These are phyloP conservation scores for Brachymystax lenok DNA, from an alignment of 2,797 vertebrate genomes.

Conservation along the genomic window DNA sequence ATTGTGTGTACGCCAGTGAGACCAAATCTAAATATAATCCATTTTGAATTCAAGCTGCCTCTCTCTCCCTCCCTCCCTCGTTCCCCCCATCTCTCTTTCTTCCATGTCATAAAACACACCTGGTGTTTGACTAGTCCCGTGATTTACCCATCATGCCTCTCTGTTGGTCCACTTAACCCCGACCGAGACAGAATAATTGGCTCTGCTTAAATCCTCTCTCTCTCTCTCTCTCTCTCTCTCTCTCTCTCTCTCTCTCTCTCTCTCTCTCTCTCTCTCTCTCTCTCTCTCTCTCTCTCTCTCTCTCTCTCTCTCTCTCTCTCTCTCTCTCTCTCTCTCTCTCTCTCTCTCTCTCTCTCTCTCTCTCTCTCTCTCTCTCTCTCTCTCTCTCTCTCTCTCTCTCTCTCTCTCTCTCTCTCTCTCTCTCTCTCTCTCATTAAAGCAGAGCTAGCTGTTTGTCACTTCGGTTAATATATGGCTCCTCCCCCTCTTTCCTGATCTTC, in stretches of 20 bases:
- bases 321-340: constrained; percentile 9
- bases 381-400: too few species aligned
- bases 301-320: too few species aligned
- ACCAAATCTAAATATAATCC: too few species aligned
- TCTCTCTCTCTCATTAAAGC: background rate
- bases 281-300: constrained; percentile 10
- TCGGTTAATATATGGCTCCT: background rate
- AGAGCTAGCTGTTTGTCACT: background rate
- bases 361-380: too few species aligned
- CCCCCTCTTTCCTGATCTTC: constrained; percentile 23
- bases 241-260: too few species aligned
- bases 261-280: too few species aligned
- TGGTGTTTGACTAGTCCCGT: constrained; percentile 28
- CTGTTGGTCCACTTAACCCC: constrained; percentile 60
- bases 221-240: background rate
- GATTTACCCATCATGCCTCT: constrained; percentile 52
- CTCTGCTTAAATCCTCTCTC: constrained; percentile 54
- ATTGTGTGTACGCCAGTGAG: too few species aligned
- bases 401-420: constrained; percentile 1
- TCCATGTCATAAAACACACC: constrained; percentile 37
- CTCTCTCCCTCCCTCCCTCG: background rate
- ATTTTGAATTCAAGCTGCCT: too few species aligned
- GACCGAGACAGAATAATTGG: constrained; percentile 58
- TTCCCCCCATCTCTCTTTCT: background rate
- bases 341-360: constrained; percentile 11